Base-by-base conservation (phyloP, 2,113 vertebrate genomes). In the Podiceps cristatus region DNA sequence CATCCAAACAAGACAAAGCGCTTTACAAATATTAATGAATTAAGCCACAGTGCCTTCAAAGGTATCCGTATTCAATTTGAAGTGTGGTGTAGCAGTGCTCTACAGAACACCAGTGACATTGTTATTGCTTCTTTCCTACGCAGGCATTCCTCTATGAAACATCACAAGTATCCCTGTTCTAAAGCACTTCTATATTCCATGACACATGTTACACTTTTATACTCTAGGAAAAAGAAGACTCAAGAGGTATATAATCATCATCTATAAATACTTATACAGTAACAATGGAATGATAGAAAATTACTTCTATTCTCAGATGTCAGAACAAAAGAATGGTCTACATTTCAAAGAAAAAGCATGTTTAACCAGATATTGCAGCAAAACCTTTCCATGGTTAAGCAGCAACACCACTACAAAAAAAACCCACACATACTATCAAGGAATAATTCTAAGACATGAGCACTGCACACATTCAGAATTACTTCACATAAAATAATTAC, bases 1-100 rank as follows among this genome's bases (percentile, higher is more conserved):
- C 90, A 97, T 93, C 95, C 90, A 96, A 97, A 90, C 92, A 96
- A 93, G 83, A 93, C 94, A 97, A 97, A 97, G 95, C 92, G 92
- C 93, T 97, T 95, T 97, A 97, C 93, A 97, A 96, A 97, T 96
- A 95, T 97, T 93, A 96, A 91, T 60, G 62, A 96, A 78, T 44
- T 91, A 55, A 90, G 86, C 44, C 90, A 95, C 82, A 56, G 95
- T 31, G 44, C 72, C 86, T 84, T 86, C 76, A 93, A 86, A 93
- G 64, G 83, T 49, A 90, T 78, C 64, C 24, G 29, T 81, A 78
- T 85, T 96, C 66, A 93, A 82, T 95, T 95, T 78, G 15, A 82
- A 89, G 52, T 20, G 33, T 68, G 66, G 33, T 81, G 15, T 59
- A 89, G 64, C 31, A 86, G 44, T 49, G 71, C 35, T 68, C 56